Conservation (phyloP, 2,113 vertebrate genomes). For the Cyprinodon tularosa region DNA sequence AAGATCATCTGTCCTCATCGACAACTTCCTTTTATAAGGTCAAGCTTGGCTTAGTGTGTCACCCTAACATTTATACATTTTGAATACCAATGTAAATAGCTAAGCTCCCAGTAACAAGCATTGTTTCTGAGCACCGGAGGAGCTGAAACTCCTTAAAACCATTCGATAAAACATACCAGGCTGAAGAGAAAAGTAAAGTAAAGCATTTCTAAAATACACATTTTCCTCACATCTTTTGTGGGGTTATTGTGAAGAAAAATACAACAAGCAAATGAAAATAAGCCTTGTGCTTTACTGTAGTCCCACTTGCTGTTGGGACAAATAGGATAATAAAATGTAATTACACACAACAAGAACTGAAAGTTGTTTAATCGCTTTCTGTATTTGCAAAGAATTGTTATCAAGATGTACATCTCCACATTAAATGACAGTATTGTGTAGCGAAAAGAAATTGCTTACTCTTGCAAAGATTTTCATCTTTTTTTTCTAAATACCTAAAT, state of each 20-base stretch:
- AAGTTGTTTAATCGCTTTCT: not conserved
- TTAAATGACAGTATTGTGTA: slow-evolving; percentile 2
- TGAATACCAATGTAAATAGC: slow-evolving; percentile 38
- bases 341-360: not conserved
- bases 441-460: not conserved
- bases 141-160: slow-evolving; percentile 1
- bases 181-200: not conserved
- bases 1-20: slow-evolving; percentile 54
- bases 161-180: not conserved
- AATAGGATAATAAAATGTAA: not conserved
- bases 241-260: not conserved
- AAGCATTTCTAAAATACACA: not conserved
- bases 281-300: not conserved
- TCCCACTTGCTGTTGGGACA: not conserved
- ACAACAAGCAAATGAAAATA: not conserved
- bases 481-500: not conserved
- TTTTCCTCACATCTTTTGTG: not conserved
- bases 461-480: no score
- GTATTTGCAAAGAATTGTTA: not conserved
- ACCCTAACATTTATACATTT: slow-evolving; percentile 26
- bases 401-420: slow-evolving; percentile 1
- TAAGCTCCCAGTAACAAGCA: not conserved
- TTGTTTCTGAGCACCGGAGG: not conserved
- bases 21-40: slow-evolving; percentile 55
- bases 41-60: slow-evolving; percentile 32